phyloP scores from a whole-genome alignment of 2,113 vertebrate genomes.

The Columba janthina region DNA sequence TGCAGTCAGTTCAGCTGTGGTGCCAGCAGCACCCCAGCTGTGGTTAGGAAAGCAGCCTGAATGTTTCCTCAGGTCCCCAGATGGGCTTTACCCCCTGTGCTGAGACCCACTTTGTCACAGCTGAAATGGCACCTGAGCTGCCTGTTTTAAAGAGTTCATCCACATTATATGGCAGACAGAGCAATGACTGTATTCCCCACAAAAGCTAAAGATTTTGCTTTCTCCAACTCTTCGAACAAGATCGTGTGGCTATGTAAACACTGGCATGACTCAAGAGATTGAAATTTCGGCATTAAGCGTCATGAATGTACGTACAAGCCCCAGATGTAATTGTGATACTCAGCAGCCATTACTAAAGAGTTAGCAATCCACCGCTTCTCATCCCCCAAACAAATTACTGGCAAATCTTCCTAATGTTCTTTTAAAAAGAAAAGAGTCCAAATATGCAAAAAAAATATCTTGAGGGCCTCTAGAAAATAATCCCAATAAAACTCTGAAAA shows the following conservation, averaged over 20 bases:
- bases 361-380: not conserved
- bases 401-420: not conserved
- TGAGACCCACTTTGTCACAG: accelerated
- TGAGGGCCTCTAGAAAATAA: not conserved
- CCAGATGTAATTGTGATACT: not conserved
- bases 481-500: not conserved
- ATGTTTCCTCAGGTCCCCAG: not conserved
- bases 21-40: not conserved
- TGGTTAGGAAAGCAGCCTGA: not conserved
- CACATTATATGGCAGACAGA: not conserved
- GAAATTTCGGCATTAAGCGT: not conserved
- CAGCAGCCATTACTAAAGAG: not conserved
- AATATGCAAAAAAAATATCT: not conserved
- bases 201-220: not conserved
- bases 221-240: not conserved
- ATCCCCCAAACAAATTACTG: not conserved
- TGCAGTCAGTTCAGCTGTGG: not conserved
- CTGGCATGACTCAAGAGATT: not conserved
- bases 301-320: not conserved
- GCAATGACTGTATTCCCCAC: not conserved
- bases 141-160: not conserved
- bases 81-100: not conserved
- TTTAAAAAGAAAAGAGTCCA: not conserved
- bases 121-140: not conserved
- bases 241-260: not conserved